Base-by-base conservation (phyloP, 1,140 invertebrate species). In the Diabrotica virgifera region DNA sequence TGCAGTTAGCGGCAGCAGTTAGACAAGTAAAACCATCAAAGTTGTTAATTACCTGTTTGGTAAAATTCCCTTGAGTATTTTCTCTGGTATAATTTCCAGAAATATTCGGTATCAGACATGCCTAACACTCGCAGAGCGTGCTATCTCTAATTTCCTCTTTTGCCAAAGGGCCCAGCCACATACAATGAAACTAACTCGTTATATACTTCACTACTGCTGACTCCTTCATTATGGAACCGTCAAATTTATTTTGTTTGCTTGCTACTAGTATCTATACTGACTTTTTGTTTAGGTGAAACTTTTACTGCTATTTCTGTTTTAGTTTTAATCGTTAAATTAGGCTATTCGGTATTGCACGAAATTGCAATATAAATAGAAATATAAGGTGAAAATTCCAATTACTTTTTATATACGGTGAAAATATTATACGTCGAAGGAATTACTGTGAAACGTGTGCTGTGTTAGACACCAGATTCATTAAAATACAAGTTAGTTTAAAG, bases 41-140 rank as follows among this genome's bases (percentile, higher is more conserved):
- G 73, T 78, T 78, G 76, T 77, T 78, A 78, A 78, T 78, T 78
- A 78, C 75, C 75, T 77, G 75, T 77, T 76, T 75, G 74, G 71
- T 76, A 76, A 75, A 76, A 74, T 74, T 77, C 76, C 75, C 75
- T 71, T 69, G 75, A 73, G 75, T 74, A 73, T 76, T 76, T 77
- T 76, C 76, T 70, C 73, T 72, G 68, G 74, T 72, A 70, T 75
- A 76, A 76, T 77, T 76, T 77, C 71, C 75, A 76, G 72, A 73
- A 77, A 62, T 77, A 76, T 75, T 76, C 74, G 74, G 75, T 76
- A 77, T 77, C 75, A 77, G 75, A 70, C 76, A 67, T 62, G 69
- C 67, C 66, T 65, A 65, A 46, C 61, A 70, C 55, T 63, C 60
- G 52, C 36, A 62, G 36, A 6, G 65, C 61, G 66, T 50, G 63